Evolutionary conservation across 2,797 vertebrate species (phyloP).

Genomic region (Knipowitschia caucasica): DNA sequence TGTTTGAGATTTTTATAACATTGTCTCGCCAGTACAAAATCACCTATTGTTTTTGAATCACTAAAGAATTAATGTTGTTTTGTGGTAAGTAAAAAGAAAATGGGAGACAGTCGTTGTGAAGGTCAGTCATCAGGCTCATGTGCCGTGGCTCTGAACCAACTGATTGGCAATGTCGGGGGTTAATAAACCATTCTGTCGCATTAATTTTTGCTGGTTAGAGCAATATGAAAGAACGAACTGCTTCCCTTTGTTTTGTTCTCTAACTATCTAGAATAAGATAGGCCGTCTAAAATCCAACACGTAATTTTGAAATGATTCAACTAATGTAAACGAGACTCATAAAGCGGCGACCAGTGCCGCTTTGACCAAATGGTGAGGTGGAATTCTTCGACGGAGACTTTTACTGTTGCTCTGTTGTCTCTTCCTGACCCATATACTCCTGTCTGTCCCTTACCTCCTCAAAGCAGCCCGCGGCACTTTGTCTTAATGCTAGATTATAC

Average conservation of each 20-base stretch:
- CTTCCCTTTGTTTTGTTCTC: slow-evolving; percentile 49
- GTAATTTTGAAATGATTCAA: slow-evolving; percentile 30
- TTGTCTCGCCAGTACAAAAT: no score
- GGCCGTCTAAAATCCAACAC: slow-evolving; percentile 28
- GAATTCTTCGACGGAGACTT: slow-evolving; percentile 32
- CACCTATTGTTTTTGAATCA: no score
- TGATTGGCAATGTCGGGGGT: no score
- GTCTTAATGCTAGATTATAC: slow-evolving; percentile 64
- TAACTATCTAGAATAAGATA: slow-evolving; percentile 33
- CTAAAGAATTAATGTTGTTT: no score
- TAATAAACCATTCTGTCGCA: slow-evolving; percentile 59
- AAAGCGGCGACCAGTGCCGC: slow-evolving; percentile 8
- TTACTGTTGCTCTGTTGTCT: slow-evolving; percentile 34
- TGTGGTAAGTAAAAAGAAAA: no score
- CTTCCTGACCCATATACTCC: slow-evolving; percentile 72
- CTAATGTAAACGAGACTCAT: slow-evolving; percentile 40
- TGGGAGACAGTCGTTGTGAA: slow-evolving; percentile 62
- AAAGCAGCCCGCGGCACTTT: slow-evolving; percentile 69
- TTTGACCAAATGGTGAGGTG: slow-evolving; percentile 14
- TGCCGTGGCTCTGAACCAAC: slow-evolving; percentile 56
- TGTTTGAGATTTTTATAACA: no score
- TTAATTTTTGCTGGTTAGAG: slow-evolving; percentile 61
- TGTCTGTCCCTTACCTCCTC: slow-evolving; percentile 54
- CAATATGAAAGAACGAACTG: slow-evolving; percentile 41
- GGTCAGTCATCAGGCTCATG: slow-evolving; percentile 62